A percentile compares a stretch with the other conserved stretches of the same genome.
Evolutionary conservation across 2,797 vertebrate species (phyloP).

Genomic region (Falco berigora): DNA sequence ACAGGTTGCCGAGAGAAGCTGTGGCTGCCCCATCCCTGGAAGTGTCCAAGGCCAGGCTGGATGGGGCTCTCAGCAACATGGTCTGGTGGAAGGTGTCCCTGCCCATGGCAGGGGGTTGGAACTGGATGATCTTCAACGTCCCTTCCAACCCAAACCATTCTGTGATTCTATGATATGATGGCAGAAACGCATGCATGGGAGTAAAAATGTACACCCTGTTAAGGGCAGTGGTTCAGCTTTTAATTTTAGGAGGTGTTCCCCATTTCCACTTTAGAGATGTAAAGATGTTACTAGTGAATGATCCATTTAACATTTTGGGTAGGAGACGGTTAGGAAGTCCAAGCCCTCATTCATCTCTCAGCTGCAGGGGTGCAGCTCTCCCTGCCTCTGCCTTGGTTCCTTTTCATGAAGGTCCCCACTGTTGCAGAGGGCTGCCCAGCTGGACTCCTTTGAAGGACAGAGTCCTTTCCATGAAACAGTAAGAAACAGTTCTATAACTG

Average conservation of each 20-base stretch:
- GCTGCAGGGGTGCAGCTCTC: neutral
- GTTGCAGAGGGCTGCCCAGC: neutral
- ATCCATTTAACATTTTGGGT: neutral
- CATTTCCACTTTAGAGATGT: neutral
- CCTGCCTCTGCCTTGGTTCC: rapidly evolving
- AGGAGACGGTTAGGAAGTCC: neutral
- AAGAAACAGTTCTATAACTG: neutral
- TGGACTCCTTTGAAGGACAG: neutral
- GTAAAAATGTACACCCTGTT: neutral
- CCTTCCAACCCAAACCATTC: no score
- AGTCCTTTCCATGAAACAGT: neutral
- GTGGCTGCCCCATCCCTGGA: no score
- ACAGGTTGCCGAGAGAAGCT: no score
- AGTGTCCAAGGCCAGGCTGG: no score
- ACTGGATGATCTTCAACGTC: no score
- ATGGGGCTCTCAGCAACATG: no score
- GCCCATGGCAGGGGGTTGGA: no score
- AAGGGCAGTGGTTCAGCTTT: neutral
- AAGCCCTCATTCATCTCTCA: neutral
- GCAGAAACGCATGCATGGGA: neutral
- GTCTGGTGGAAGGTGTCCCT: no score
- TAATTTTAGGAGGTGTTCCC: neutral
- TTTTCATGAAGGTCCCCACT: neutral
- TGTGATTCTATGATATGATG: no score
- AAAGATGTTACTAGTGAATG: neutral